A percentile compares a stretch with the other conserved stretches of the same genome.
Evolutionary conservation across 2,888 invertebrate species (phyloP).

Genomic region (Hypselothyrea guttata): DNA sequence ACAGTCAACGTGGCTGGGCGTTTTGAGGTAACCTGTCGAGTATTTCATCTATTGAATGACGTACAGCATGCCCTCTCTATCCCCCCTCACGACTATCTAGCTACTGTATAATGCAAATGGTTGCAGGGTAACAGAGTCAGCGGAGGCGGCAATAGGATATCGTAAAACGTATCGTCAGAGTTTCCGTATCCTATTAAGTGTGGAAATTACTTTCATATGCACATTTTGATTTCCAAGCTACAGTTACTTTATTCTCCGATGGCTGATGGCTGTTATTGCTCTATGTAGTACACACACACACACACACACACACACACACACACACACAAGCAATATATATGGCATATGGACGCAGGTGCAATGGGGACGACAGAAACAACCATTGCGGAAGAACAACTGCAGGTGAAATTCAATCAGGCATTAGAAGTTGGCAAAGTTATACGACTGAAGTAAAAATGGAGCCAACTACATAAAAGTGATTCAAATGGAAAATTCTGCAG

Average conservation of each 20-base stretch:
- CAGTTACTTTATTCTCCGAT: constrained; percentile 37
- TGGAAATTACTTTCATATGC: constrained; percentile 77
- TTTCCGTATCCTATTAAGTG: constrained; percentile 75
- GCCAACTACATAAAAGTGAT: constrained; percentile 1
- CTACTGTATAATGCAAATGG: constrained; percentile 56
- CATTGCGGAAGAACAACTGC: constrained; percentile 33
- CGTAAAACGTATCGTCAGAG: constrained; percentile 70
- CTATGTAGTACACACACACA: constrained; percentile 14
- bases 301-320: constrained; percentile 9
- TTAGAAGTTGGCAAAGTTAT: constrained; percentile 17
- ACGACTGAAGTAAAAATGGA: no score
- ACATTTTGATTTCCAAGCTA: constrained; percentile 73
- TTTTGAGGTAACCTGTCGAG: constrained; percentile 36
- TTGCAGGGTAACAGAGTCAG: constrained; percentile 52
- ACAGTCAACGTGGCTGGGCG: constrained; percentile 56
- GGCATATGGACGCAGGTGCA: constrained; percentile 12
- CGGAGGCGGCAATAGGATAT: constrained; percentile 57
- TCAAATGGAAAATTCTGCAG: not conserved
- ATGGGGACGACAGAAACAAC: constrained; percentile 5
- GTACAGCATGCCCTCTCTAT: constrained; percentile 23
- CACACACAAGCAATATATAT: not conserved
- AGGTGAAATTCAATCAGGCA: constrained; percentile 38
- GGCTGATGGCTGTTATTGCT: constrained; percentile 6
- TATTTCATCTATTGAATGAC: constrained; percentile 55
- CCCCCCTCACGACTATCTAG: not conserved